phyloP scores from a whole-genome alignment of 2,888 invertebrate genomes.

The Euplexia lucipara region DNA sequence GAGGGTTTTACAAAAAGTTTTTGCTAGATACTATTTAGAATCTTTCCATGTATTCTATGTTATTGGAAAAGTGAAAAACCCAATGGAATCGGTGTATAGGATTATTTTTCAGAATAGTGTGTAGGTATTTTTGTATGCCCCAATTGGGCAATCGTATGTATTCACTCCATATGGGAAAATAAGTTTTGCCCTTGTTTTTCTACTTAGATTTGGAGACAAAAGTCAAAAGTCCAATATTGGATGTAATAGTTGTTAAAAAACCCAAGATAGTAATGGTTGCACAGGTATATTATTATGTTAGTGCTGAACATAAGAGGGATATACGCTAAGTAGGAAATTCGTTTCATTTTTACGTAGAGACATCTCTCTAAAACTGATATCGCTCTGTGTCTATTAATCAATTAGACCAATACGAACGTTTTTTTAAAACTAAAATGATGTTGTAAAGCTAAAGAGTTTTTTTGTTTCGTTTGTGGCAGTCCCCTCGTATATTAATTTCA shows the following conservation, averaged over 20 bases:
- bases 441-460: too few species aligned
- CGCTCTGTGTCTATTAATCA: too few species aligned
- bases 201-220: slow-evolving; percentile 27
- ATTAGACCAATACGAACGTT: too few species aligned
- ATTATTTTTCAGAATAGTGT: slow-evolving; percentile 40
- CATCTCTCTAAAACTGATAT: too few species aligned
- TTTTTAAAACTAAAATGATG: too few species aligned
- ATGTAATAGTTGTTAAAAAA: background rate
- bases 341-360: too few species aligned
- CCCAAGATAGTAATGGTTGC: background rate
- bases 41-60: slow-evolving; percentile 16
- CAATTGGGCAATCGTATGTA: slow-evolving; percentile 18
- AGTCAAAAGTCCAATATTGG: slow-evolving; percentile 22
- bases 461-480: too few species aligned
- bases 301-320: background rate
- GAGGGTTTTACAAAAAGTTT: slow-evolving; percentile 20
- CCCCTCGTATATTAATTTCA: too few species aligned
- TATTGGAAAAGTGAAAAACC: slow-evolving; percentile 43
- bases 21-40: slow-evolving; percentile 8
- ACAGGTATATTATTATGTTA: background rate
- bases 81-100: slow-evolving; percentile 27
- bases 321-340: too few species aligned
- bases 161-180: slow-evolving; percentile 16
- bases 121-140: slow-evolving; percentile 5
- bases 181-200: slow-evolving; percentile 18